phyloP scores from a whole-genome alignment of 2,888 invertebrate genomes.

The Hydraecia micacea region DNA sequence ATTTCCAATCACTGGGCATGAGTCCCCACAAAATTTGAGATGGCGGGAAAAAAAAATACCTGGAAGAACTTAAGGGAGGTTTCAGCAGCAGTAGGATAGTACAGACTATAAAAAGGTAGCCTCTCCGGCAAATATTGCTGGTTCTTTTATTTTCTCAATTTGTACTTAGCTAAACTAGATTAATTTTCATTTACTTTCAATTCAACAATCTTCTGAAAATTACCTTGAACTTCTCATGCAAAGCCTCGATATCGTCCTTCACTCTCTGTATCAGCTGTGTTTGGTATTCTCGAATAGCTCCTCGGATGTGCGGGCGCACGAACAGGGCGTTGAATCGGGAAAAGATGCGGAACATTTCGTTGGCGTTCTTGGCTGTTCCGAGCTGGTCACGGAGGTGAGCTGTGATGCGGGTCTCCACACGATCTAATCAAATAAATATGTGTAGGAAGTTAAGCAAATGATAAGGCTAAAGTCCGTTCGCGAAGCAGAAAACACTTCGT shows the following conservation, averaged over 20 bases:
- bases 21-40: background rate
- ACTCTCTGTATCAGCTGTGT: conserved; percentile 99
- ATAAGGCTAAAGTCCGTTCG: background rate
- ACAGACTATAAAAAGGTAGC: background rate
- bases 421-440: conserved; percentile 86
- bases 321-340: conserved; percentile 99
- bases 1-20: background rate
- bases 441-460: background rate
- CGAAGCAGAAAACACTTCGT: too few species aligned
- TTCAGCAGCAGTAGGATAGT: background rate
- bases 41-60: background rate
- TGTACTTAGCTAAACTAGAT: background rate
- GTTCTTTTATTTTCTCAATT: background rate
- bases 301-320: conserved; percentile 99
- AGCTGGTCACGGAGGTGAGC: conserved; percentile 99
- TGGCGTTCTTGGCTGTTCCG: conserved; percentile 99
- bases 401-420: conserved; percentile 99
- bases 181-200: background rate
- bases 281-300: conserved; percentile 99
- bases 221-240: conserved; percentile 99
- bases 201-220: background rate
- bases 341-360: conserved; percentile 99
- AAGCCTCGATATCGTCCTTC: conserved; percentile 99
- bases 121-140: background rate
- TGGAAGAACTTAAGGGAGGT: background rate